Conservation (phyloP, 2,888 invertebrate species). For the Ophion costatus region DNA sequence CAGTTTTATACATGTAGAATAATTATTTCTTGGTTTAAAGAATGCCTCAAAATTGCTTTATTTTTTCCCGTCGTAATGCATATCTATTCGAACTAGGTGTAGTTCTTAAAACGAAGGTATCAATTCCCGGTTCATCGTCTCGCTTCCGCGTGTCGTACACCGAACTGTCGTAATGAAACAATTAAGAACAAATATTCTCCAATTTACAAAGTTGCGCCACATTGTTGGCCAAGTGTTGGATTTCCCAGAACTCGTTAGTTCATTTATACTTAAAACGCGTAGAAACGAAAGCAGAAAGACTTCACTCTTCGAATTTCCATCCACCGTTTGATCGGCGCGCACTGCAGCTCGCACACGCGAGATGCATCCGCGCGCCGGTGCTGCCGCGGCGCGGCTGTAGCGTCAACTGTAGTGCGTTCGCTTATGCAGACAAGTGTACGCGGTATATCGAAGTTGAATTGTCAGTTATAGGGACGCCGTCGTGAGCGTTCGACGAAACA, state of each 20-base stretch:
- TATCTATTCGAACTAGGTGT: no score
- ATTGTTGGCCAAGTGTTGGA: background rate
- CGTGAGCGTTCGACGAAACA: constrained; percentile 14
- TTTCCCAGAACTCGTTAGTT: background rate
- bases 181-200: no score
- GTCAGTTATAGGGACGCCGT: background rate
- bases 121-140: no score
- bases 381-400: constrained; percentile 1
- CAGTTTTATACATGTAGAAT: no score
- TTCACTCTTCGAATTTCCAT: background rate
- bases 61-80: no score
- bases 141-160: no score
- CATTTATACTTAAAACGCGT: background rate
- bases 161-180: no score
- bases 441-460: background rate
- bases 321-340: background rate
- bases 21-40: no score
- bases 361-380: background rate
- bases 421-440: background rate
- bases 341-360: background rate
- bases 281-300: background rate
- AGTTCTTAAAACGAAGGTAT: no score
- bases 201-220: no score
- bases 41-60: no score
- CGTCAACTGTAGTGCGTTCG: background rate